Base-by-base conservation (phyloP, 2,797 vertebrate species). In the Pantherophis alleghaniensis region DNA sequence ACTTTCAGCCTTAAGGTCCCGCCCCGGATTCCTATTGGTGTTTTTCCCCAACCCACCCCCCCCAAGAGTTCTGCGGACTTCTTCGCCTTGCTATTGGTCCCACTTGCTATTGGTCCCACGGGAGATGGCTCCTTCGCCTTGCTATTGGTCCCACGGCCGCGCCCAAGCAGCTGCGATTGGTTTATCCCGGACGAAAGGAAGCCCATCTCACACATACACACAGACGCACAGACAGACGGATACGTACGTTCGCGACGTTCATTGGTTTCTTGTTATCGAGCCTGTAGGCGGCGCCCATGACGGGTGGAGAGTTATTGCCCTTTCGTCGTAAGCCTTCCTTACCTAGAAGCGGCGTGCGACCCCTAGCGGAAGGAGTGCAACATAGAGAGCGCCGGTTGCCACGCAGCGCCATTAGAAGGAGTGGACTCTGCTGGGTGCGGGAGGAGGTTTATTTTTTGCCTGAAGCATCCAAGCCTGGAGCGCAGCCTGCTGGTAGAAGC, bases 161-260 rank as follows among this genome's bases (percentile, higher is more conserved):
- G 20, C 92, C 94, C 96, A 92, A 60, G 91, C 18, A 13, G 59
- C 53, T 0, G 2, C 53, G n/a, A 88, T 95, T 95, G 92, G 95
- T 0, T 42, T 3, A 14, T 0, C 9, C 55, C 24, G 1, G 24
- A 53, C 20, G 79, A 37, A 74, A 57, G 4, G n/a, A 1, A 3
- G 14, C 66, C 7, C 66, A 32, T 69, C 12, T 3, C 32, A 37
- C n/a, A 69, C n/a, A 18, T 7, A 59, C 16, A 18, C 18, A 59
- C 11, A 28, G 22, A 66, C 47, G 24, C n/a, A n/a, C 91, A 55
- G 16, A 32, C 28, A 28, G 60, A 1, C 5, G 1, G 86, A 4
- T 1, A 12, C 2, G 60, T 2, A 2, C 4, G 51, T 66, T 66
- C 0, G 13, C 14, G 79, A 26, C 74, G 87, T 3, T 69, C 24